These are phyloP conservation scores for Mechanitis mazaeus DNA, from an alignment of 2,888 invertebrate species.

Conservation along the genomic window DNA sequence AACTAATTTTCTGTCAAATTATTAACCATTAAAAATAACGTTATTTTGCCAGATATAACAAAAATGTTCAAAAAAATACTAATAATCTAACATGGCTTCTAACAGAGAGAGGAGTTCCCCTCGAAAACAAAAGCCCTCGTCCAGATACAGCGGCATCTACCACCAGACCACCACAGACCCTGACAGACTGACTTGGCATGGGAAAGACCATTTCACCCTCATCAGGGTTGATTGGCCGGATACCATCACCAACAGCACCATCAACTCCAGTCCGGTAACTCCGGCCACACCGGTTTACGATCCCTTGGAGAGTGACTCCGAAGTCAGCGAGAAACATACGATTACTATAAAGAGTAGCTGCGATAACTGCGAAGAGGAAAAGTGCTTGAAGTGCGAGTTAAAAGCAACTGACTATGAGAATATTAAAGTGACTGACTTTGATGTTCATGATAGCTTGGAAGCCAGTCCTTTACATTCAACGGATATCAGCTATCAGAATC, in stretches of 20 bases:
- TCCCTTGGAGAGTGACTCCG: constrained; percentile 66
- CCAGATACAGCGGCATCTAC: constrained; percentile 60
- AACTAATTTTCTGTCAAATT: too few species aligned
- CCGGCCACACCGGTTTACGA: constrained; percentile 62
- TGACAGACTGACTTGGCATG: constrained; percentile 62
- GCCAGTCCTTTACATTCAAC: constrained; percentile 58
- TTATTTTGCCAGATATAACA: not conserved
- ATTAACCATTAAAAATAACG: too few species aligned
- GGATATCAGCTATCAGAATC: constrained; percentile 70
- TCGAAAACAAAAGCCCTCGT: constrained; percentile 52
- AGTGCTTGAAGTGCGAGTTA: constrained; percentile 65
- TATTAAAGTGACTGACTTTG: constrained; percentile 36
- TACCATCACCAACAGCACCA: constrained; percentile 52
- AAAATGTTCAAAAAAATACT: constrained; percentile 9
- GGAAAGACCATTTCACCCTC: constrained; percentile 67
- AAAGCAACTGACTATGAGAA: constrained; percentile 59
- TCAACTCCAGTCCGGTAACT: constrained; percentile 56
- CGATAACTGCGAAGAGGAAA: constrained; percentile 52
- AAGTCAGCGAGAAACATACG: constrained; percentile 61
- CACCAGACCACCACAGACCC: constrained; percentile 43
- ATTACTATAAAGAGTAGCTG: constrained; percentile 58
- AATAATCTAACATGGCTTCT: constrained; percentile 38
- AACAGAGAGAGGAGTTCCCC: constrained; percentile 69
- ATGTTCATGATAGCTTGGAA: constrained; percentile 51
- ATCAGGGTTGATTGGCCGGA: constrained; percentile 70